Evolutionary conservation across 2,113 vertebrate species (phyloP).

Genomic region (Ochotona curzoniae): DNA sequence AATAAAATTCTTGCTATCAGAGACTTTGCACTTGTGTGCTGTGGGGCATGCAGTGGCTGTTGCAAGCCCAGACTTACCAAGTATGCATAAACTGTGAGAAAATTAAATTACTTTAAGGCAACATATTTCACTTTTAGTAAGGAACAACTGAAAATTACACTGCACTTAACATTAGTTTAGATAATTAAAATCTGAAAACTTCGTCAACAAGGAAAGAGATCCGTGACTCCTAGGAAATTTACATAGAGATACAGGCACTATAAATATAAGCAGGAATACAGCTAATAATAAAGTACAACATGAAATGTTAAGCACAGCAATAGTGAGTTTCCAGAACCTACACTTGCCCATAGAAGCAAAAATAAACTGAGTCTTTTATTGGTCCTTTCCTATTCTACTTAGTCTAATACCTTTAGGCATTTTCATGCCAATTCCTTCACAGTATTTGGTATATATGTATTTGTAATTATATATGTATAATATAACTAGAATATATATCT

Average conservation of each 20-base stretch:
- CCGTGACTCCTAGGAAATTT: neutral
- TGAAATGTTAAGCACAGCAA: neutral
- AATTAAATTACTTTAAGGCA: conserved; percentile 38
- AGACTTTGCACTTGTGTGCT: neutral
- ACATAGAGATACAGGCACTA: neutral
- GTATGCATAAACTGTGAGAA: conserved; percentile 15
- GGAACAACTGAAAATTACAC: neutral
- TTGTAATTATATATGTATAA: too few species aligned
- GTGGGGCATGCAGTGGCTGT: neutral
- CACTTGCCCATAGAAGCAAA: neutral
- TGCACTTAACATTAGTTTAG: conserved; percentile 3
- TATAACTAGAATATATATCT: too few species aligned
- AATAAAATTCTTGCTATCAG: neutral
- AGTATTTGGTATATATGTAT: neutral
- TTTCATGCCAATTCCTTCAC: conserved; percentile 9
- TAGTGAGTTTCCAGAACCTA: neutral
- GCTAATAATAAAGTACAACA: neutral
- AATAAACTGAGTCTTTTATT: neutral
- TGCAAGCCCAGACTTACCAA: neutral
- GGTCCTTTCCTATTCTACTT: neutral
- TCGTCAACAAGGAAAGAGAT: neutral
- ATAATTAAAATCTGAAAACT: conserved; percentile 25
- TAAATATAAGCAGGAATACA: neutral
- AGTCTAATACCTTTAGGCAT: neutral
- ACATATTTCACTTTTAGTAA: neutral